These are phyloP conservation scores for Mus minutoides DNA, from an alignment of 2,797 vertebrate genomes.

Conservation along the genomic window DNA sequence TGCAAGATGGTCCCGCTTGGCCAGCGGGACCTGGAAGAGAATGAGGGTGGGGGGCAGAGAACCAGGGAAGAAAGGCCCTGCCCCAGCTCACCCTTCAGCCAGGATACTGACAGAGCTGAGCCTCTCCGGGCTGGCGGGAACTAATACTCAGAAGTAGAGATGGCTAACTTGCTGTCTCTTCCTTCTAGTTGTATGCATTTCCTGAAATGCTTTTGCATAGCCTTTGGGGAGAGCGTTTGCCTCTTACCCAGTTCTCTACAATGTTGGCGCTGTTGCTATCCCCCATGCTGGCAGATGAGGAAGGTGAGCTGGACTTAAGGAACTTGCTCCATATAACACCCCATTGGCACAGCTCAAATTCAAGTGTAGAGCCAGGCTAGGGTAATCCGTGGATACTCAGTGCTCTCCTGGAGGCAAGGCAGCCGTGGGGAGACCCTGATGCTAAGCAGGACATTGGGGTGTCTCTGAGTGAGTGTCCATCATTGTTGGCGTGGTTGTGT, in stretches of 20 bases:
- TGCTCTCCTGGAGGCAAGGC: neutral
- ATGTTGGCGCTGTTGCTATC: too few species aligned
- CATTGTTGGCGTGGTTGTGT: neutral
- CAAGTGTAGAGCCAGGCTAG: neutral
- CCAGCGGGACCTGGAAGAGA: neutral
- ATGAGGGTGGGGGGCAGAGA: neutral
- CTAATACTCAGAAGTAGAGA: neutral
- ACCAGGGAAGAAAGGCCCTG: neutral
- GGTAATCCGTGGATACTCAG: rapidly evolving
- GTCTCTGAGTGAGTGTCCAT: neutral
- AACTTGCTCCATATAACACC: neutral
- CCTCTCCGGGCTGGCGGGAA: neutral
- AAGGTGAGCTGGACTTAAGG: neutral
- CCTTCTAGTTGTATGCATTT: neutral
- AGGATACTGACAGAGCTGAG: neutral
- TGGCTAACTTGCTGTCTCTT: rapidly evolving
- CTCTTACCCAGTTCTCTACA: neutral
- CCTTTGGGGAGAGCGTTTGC: neutral
- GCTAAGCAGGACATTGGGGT: neutral
- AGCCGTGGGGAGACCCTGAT: neutral
- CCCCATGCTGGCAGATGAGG: neutral
- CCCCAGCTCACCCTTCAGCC: neutral
- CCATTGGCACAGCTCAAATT: neutral
- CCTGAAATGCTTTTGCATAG: neutral
- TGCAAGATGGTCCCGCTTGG: conserved; percentile 55